phyloP scores from a whole-genome alignment of 2,888 invertebrate species.

The Zaprionus bogoriensis region DNA sequence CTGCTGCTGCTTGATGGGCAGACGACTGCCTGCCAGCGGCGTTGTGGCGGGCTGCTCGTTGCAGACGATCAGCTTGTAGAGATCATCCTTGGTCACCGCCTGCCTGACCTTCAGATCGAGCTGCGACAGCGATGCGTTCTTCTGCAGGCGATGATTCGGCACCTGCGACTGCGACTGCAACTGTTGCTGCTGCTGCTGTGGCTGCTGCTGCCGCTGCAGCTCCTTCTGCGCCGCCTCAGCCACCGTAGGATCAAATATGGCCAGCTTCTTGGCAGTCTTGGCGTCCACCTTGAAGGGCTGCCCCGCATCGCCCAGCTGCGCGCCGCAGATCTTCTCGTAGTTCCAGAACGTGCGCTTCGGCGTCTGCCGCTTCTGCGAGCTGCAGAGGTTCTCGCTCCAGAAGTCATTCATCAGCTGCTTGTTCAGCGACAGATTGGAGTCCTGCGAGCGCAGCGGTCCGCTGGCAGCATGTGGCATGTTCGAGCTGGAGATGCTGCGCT shows the following conservation, averaged over 20 bases:
- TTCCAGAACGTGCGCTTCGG: slow-evolving; percentile 82
- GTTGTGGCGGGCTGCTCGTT: slow-evolving; percentile 73
- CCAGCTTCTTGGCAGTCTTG: slow-evolving; percentile 80
- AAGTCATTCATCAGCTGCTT: slow-evolving; percentile 82
- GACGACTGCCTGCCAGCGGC: slow-evolving; percentile 59
- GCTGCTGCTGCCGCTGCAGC: slow-evolving; percentile 65
- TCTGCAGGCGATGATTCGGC: slow-evolving; percentile 68
- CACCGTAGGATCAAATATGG: slow-evolving; percentile 80
- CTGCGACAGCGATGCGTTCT: slow-evolving; percentile 82
- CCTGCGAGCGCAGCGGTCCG: slow-evolving; percentile 25
- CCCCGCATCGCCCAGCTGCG: slow-evolving; percentile 71
- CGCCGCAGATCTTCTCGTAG: slow-evolving; percentile 81
- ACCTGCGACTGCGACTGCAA: slow-evolving; percentile 30
- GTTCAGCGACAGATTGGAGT: slow-evolving; percentile 79
- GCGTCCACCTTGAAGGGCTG: slow-evolving; percentile 79
- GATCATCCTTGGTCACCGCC: slow-evolving; percentile 82
- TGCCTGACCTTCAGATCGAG: slow-evolving; percentile 81
- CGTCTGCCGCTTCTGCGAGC: slow-evolving; percentile 76
- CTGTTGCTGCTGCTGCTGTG: slow-evolving; percentile 23
- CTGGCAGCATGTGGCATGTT: slow-evolving; percentile 71
- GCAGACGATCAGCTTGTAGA: slow-evolving; percentile 81
- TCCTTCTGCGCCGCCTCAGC: slow-evolving; percentile 80
- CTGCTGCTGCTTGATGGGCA: slow-evolving; percentile 68
- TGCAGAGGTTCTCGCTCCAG: slow-evolving; percentile 82
- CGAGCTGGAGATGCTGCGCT: slow-evolving; percentile 82